A percentile compares a stretch with the other conserved stretches of the same genome.
Evolutionary conservation across 2,888 invertebrate genomes (phyloP).

Genomic region (Acleris emargana): DNA sequence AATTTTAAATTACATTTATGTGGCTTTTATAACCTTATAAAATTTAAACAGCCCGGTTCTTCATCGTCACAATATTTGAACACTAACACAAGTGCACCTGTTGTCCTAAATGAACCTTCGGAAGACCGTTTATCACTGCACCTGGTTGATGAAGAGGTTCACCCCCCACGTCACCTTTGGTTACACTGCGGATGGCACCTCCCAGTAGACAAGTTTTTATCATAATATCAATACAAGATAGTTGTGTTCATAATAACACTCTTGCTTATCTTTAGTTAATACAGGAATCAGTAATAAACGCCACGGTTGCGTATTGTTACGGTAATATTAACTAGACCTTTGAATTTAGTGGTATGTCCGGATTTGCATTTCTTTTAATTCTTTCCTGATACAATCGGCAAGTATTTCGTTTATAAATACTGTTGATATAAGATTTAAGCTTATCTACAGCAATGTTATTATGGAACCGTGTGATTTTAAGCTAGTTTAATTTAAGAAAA

Average conservation of each 20-base stretch:
- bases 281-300: slow-evolving; percentile 44
- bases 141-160: slow-evolving; percentile 15
- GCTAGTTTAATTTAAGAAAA: too few species aligned
- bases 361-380: not conserved
- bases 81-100: too few species aligned
- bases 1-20: too few species aligned
- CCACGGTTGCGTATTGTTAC: slow-evolving; percentile 6
- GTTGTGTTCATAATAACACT: slow-evolving; percentile 65
- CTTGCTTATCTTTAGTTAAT: slow-evolving; percentile 55
- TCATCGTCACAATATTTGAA: too few species aligned
- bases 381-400: not conserved
- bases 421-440: too few species aligned
- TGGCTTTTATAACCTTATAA: too few species aligned
- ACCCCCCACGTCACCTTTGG: slow-evolving; percentile 4
- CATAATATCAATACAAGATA: slow-evolving; percentile 78
- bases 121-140: slow-evolving; percentile 6
- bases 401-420: too few species aligned
- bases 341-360: slow-evolving; percentile 5
- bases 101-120: not conserved
- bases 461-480: too few species aligned
- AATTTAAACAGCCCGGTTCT: too few species aligned
- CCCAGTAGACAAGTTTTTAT: slow-evolving; percentile 65
- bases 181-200: slow-evolving; percentile 49
- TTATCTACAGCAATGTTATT: too few species aligned
- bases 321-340: slow-evolving; percentile 19